Conservation (phyloP, 92 coral and sea anemone genomes). For the Epizoanthus illoricatus region DNA sequence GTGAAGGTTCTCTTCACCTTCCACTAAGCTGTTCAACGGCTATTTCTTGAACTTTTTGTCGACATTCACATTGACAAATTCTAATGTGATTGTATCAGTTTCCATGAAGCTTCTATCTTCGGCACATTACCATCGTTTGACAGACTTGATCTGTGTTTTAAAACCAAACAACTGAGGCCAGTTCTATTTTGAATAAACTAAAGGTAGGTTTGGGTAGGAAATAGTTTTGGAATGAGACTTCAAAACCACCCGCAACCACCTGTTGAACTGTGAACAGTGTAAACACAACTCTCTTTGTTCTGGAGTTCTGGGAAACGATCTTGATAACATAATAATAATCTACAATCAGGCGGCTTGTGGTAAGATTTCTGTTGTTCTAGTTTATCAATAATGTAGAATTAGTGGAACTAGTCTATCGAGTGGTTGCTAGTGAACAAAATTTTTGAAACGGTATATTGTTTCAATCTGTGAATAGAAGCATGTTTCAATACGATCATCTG, state of each 20-base stretch:
- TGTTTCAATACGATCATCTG: too few species aligned
- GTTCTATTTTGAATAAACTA: slow-evolving; percentile 4
- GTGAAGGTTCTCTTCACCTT: background rate
- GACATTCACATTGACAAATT: background rate
- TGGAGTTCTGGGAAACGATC: background rate
- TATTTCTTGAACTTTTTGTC: background rate
- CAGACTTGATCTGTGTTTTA: slow-evolving; percentile 12
- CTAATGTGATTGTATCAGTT: background rate
- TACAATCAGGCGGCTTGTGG: too few species aligned
- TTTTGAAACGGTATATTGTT: too few species aligned
- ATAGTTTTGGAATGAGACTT: slow-evolving; percentile 4
- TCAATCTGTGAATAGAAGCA: too few species aligned
- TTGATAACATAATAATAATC: too few species aligned
- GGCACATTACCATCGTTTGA: background rate
- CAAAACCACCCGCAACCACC: slow-evolving; percentile 15
- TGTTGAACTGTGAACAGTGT: background rate
- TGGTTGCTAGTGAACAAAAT: too few species aligned
- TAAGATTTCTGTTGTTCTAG: too few species aligned
- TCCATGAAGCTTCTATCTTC: background rate
- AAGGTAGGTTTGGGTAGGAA: background rate
- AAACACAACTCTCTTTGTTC: background rate
- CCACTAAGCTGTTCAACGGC: background rate
- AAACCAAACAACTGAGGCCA: slow-evolving; percentile 25
- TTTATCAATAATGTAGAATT: too few species aligned
- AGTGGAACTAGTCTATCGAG: too few species aligned